A percentile compares a stretch with the other conserved stretches of the same genome.
phyloP scores from a whole-genome alignment of 1,140 invertebrate genomes.

The Arion vulgaris region DNA sequence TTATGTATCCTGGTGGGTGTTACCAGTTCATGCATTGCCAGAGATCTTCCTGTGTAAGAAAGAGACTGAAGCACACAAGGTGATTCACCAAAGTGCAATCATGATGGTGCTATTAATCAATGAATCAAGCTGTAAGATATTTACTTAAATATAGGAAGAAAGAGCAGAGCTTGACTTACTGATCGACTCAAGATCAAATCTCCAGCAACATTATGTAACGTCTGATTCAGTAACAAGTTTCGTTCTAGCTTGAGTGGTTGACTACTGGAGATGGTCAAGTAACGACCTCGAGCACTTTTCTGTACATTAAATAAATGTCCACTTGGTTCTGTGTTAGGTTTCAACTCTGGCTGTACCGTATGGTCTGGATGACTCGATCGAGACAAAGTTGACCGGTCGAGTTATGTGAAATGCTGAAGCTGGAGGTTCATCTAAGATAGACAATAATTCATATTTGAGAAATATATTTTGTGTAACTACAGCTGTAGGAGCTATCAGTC shows the following conservation, averaged over 20 bases:
- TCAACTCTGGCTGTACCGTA: slow-evolving; percentile 42
- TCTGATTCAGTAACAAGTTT: slow-evolving; percentile 43
- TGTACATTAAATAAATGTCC: slow-evolving; percentile 52
- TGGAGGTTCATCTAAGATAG: neutral
- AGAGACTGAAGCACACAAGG: no score
- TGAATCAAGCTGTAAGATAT: no score
- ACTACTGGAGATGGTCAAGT: slow-evolving; percentile 88
- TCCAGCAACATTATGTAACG: slow-evolving; percentile 56
- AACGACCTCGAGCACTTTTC: slow-evolving; percentile 76
- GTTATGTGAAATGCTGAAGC: slow-evolving; percentile 11
- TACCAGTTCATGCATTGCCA: no score
- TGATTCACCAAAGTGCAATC: no score
- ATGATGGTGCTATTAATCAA: no score
- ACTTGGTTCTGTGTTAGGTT: slow-evolving; percentile 26
- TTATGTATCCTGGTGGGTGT: no score
- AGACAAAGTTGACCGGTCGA: neutral
- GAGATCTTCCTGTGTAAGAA: no score
- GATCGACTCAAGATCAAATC: slow-evolving; percentile 59
- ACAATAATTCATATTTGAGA: no score
- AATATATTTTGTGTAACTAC: neutral
- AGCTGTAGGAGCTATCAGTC: no score
- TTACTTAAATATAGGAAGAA: no score
- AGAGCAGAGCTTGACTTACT: slow-evolving; percentile 48
- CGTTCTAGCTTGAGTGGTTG: slow-evolving; percentile 72
- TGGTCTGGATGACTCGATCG: neutral